phyloP scores from a whole-genome alignment of 1,140 invertebrate genomes.

The Ptiloglossa arizonensis region DNA sequence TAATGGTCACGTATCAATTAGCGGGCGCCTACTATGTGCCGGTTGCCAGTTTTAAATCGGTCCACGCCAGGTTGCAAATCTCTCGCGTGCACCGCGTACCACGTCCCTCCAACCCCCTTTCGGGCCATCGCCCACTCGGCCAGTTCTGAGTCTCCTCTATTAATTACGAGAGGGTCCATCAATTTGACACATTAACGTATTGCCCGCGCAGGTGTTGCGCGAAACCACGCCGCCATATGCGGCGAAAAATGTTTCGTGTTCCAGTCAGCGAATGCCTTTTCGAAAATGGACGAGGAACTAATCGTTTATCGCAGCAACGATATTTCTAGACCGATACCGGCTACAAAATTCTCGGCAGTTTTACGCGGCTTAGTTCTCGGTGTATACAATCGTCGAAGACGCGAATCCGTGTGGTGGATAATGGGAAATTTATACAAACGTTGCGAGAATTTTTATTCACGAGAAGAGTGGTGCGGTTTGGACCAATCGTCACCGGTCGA shows the following conservation, averaged over 20 bases:
- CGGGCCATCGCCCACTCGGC: constrained; percentile 17
- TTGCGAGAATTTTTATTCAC: too few species aligned
- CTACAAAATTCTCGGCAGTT: too few species aligned
- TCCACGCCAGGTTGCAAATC: constrained; percentile 62
- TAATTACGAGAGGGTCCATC: constrained; percentile 80
- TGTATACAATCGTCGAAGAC: too few species aligned
- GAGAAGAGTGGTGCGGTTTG: too few species aligned
- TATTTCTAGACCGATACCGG: too few species aligned
- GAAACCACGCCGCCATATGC: constrained; percentile 64
- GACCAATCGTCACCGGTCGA: too few species aligned
- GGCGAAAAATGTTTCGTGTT: constrained; percentile 58
- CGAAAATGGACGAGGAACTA: constrained; percentile 46
- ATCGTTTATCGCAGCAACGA: constrained; percentile 18
- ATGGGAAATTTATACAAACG: too few species aligned
- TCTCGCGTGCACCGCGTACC: constrained; percentile 36
- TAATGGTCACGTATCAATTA: constrained; percentile 81
- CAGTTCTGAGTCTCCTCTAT: constrained; percentile 69
- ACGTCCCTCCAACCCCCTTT: constrained; percentile 26
- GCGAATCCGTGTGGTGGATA: too few species aligned
- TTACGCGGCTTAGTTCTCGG: too few species aligned
- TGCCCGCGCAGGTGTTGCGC: constrained; percentile 78
- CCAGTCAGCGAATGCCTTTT: constrained; percentile 48
- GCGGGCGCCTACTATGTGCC: constrained; percentile 68
- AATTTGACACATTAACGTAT: constrained; percentile 81
- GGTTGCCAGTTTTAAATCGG: constrained; percentile 78